Evolutionary conservation across 2,797 vertebrate genomes (phyloP).

Genomic region (Clarias pachynema): DNA sequence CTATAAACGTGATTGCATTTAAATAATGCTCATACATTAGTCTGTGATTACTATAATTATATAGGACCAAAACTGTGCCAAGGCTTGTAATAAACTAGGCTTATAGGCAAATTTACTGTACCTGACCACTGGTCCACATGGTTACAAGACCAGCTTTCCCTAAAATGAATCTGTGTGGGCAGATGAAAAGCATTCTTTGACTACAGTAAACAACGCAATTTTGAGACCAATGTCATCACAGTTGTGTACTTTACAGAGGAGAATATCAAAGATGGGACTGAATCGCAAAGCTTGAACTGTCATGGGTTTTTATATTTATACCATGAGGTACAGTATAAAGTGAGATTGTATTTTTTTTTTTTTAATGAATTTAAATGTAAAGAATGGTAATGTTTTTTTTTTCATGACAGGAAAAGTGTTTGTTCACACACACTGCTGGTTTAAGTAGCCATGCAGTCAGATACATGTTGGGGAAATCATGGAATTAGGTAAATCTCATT

Average conservation of each 20-base stretch:
- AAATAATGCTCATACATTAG: constrained; percentile 38
- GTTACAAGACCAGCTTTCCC: constrained; percentile 41
- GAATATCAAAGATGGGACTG: constrained; percentile 40
- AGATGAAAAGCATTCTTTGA: constrained; percentile 61
- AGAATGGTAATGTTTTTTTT: not conserved
- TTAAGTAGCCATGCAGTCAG: constrained; percentile 12
- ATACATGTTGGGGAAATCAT: constrained; percentile 51
- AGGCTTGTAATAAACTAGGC: constrained; percentile 62
- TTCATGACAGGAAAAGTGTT: not conserved
- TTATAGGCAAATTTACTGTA: constrained; percentile 58
- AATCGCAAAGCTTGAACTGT: constrained; percentile 1
- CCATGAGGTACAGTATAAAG: not conserved
- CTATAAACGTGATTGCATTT: constrained; percentile 29
- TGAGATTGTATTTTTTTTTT: not conserved
- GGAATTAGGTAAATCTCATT: constrained; percentile 59
- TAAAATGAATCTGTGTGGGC: constrained; percentile 55
- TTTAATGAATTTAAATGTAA: not conserved
- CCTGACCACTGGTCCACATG: constrained; percentile 46
- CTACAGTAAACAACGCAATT: constrained; percentile 56
- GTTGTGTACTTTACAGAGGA: constrained; percentile 47
- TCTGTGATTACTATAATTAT: constrained; percentile 49
- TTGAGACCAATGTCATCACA: constrained; percentile 50
- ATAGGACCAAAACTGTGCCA: constrained; percentile 31
- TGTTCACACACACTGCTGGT: constrained; percentile 17
- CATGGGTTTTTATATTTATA: constrained; percentile 22